Conservation (phyloP, 2,888 invertebrate species). For the Scelioninae gen. 1 region DNA sequence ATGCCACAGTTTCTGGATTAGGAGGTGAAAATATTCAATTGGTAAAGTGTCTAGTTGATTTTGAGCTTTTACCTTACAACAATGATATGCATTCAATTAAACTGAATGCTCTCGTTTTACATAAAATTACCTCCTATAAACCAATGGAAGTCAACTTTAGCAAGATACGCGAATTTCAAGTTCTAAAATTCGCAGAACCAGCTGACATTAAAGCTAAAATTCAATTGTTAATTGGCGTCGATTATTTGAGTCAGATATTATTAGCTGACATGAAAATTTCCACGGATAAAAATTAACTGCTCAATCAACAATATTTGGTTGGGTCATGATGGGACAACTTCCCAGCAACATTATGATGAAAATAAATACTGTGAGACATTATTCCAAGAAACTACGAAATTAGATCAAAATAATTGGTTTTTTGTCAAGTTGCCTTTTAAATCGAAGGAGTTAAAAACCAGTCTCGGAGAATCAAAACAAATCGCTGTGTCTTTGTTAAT, state of each 20-base stretch:
- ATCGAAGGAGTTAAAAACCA: background rate
- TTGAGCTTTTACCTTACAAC: background rate
- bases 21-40: too few relatives aligned
- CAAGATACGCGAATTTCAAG: background rate
- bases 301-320: too few relatives aligned
- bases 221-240: background rate
- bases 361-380: background rate
- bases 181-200: background rate
- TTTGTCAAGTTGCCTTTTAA: too few relatives aligned
- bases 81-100: background rate
- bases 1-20: too few relatives aligned
- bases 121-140: background rate
- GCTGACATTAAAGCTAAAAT: background rate
- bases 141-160: background rate
- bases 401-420: too few relatives aligned
- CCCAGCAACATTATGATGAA: background rate
- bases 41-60: background rate
- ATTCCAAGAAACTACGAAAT: background rate
- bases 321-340: background rate
- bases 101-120: background rate
- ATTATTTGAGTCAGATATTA: background rate
- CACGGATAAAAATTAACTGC: background rate
- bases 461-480: background rate
- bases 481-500: background rate
- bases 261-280: background rate